Base-by-base conservation (phyloP, 2,888 invertebrate genomes). In the Onthophagus sagittarius region DNA sequence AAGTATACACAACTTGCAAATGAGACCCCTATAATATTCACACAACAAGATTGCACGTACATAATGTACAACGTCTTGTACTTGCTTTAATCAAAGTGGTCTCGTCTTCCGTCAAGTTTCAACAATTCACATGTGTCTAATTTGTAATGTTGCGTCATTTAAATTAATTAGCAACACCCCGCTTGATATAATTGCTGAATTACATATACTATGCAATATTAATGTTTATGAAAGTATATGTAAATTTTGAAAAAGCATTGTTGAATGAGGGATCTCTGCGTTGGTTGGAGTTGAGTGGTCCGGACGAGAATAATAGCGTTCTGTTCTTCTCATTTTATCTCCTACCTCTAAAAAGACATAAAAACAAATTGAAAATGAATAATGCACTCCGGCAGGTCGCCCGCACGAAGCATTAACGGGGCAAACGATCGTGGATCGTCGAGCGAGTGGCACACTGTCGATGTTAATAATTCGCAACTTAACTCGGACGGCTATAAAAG, bases 11-110 rank as follows among this genome's bases (percentile, higher is more conserved):
- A 7, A 1, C 7, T 9, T 53, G 6, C 39, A 7, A 7, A 53
- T 53, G 39, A n/a, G 1, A 7, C 53, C 15, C 14, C 63, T 77
- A 32, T 69, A 78, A 76, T 76, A 78, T 78, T 78, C 72, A 77
- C 62, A 31, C 71, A 72, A 71, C 71, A 73, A 78, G 76, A 78
- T 78, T 78, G 76, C 77, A 71, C 75, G 74, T 78, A 75, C 77
- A 78, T 78, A 78, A 78, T 78, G n/a, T n/a, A 75, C 73, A 78
- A 76, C 70, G 73, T 62, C 9, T 53, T 4, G 0, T 53, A 7
- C 9, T 53, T 53, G 9, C 39, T 1, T 11, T 53, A 4, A 53
- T 7, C 32, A 31, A n/a, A 65, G 65, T 65, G n/a, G 32, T 31
- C 23, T 65, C 32, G 32, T 31, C 23, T 65, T 65, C 15, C 14